Evolutionary conservation across 2,113 vertebrate genomes (phyloP).

Genomic region (Tamias sibiricus): DNA sequence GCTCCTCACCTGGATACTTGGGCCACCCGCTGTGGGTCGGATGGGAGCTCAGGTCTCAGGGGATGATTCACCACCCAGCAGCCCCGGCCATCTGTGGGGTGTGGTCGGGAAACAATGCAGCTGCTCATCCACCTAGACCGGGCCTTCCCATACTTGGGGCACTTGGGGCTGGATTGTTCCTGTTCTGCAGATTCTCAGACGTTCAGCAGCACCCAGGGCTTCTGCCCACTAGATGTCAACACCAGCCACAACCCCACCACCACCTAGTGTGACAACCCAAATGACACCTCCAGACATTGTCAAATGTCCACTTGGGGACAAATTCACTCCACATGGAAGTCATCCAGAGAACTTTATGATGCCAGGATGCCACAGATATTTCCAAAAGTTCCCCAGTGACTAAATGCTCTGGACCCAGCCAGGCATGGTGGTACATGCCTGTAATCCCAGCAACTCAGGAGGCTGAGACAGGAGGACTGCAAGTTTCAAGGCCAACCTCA

Average conservation of each 20-base stretch:
- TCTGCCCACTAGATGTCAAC: background rate
- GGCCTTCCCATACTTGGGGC: background rate
- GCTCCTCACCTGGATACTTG: background rate
- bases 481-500: too few relatives aligned
- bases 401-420: background rate
- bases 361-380: background rate
- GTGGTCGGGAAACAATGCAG: background rate
- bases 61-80: background rate
- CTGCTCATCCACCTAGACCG: background rate
- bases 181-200: fast-evolving
- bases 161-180: background rate
- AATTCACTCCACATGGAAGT: background rate
- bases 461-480: too few relatives aligned
- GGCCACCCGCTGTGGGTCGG: fast-evolving
- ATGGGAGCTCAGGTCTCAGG: background rate
- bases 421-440: too few relatives aligned
- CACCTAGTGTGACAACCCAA: background rate
- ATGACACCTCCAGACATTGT: background rate
- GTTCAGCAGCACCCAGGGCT: background rate
- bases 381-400: background rate
- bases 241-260: background rate
- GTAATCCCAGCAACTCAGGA: too few relatives aligned
- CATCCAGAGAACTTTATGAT: background rate
- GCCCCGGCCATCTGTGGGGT: background rate
- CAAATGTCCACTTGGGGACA: background rate